Evolutionary conservation across 2,113 vertebrate species (phyloP).

Genomic region (Myxocyprinus asiaticus): DNA sequence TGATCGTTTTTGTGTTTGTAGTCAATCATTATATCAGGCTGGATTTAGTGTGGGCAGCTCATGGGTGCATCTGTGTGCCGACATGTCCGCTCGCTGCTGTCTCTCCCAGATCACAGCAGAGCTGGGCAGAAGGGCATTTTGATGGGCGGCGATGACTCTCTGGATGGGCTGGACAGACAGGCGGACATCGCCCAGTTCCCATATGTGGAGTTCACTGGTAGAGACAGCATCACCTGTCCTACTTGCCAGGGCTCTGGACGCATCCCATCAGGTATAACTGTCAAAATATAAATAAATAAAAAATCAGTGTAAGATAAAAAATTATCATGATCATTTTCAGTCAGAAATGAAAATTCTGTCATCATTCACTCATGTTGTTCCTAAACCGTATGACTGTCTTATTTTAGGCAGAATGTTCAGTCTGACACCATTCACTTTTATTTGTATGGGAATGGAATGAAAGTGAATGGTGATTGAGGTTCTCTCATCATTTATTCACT

Average conservation of each 20-base stretch:
- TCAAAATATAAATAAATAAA: too few relatives aligned
- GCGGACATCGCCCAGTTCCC: conserved; percentile 89
- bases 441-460: too few relatives aligned
- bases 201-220: conserved; percentile 91
- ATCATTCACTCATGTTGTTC: too few relatives aligned
- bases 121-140: conserved; percentile 17
- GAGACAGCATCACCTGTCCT: conserved; percentile 91
- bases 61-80: conserved; percentile 71
- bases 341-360: too few relatives aligned
- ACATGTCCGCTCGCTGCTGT: conserved; percentile 47
- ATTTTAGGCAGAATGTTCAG: too few relatives aligned
- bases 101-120: conserved; percentile 28
- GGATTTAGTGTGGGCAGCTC: conserved; percentile 5
- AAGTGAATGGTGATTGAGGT: too few relatives aligned
- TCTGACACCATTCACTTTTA: too few relatives aligned
- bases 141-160: conserved; percentile 66
- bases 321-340: too few relatives aligned
- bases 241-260: conserved; percentile 90
- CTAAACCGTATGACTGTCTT: too few relatives aligned
- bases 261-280: conserved; percentile 87
- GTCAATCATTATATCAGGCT: background rate
- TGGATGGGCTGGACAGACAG: conserved; percentile 70
- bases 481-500: too few relatives aligned
- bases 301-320: too few relatives aligned
- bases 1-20: too few relatives aligned